Conservation (phyloP, 1,140 invertebrate genomes). For the Brachystomella parvula region DNA sequence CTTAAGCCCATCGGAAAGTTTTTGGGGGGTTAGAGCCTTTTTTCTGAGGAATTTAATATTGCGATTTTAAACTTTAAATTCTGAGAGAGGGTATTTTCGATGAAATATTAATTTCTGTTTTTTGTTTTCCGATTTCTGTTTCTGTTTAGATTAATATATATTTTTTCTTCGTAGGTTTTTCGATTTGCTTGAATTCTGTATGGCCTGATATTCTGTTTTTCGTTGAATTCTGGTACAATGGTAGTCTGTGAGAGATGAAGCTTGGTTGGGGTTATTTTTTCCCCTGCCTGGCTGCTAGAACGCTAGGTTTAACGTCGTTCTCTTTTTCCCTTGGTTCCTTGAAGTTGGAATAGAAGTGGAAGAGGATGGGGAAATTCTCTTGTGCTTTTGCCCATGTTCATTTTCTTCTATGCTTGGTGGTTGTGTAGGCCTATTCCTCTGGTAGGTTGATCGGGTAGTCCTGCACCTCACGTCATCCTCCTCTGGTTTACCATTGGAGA, state of each 20-base stretch:
- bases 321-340: neutral
- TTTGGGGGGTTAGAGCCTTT: too few relatives aligned
- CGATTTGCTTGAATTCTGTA: neutral
- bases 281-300: slow-evolving; percentile 1
- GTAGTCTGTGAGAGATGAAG: too few relatives aligned
- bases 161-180: neutral
- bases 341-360: slow-evolving; percentile 9
- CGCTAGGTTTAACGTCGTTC: too few relatives aligned
- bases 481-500: neutral
- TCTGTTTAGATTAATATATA: neutral
- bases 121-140: neutral
- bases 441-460: slow-evolving; percentile 22
- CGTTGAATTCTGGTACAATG: neutral
- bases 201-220: neutral
- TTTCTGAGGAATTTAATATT: too few relatives aligned
- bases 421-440: neutral
- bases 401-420: too few relatives aligned
- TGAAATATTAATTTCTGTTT: neutral
- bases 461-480: slow-evolving; percentile 14
- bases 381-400: neutral
- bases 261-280: neutral
- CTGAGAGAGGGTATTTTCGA: neutral
- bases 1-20: neutral
- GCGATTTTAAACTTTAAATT: too few relatives aligned
- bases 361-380: neutral